Base-by-base conservation (phyloP, 2,888 invertebrate genomes). In the Pterostichus madidus region DNA sequence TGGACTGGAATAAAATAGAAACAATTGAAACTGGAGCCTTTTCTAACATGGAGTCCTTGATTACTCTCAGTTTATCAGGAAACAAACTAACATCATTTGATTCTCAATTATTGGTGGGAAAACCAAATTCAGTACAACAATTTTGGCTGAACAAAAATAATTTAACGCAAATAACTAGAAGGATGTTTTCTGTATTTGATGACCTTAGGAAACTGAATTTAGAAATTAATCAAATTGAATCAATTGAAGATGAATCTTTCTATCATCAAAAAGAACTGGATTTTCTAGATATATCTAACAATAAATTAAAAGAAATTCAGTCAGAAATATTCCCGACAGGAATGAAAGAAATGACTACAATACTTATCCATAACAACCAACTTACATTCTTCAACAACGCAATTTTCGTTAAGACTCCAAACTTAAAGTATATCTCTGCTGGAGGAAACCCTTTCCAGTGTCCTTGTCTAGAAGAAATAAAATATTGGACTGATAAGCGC, bases 381-480 rank as follows among this genome's bases (percentile, higher is more conserved):
- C 13, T 81, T 39, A 75, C 75, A 13, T 81, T 81, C 59, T 13
- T 81, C 10, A 56, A 49, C 13, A 85, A 93, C 7, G 85, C 89
- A 1, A 87, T 88, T 13, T 86, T 94, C 0, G 89, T 89, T 15
- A 89, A 90, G 46, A 90, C 90, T 0, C 87, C 89, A 73, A 89
- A 91, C 0, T 87, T 93, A n/a, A 89, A 88, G 17, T 88, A 88
- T 46, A 85, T 94, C 46, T 91, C 91, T 86, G 88, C 95, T 7
- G 90, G 93, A 6, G 89, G 91, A 13, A 96, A 96, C 88, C 94
- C 94, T 0, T 93, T 95, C 91, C 87, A 88, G 7, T 96, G 96
- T 88, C 75, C 81, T 5, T 81, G 81, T 61, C 53, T 59, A 46
- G 59, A 61, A 11, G 24, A 44, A 39, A 13, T 75, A 8, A 59